Base-by-base conservation (phyloP, 2,113 vertebrate genomes). In the Leptodactylus fuscus region DNA sequence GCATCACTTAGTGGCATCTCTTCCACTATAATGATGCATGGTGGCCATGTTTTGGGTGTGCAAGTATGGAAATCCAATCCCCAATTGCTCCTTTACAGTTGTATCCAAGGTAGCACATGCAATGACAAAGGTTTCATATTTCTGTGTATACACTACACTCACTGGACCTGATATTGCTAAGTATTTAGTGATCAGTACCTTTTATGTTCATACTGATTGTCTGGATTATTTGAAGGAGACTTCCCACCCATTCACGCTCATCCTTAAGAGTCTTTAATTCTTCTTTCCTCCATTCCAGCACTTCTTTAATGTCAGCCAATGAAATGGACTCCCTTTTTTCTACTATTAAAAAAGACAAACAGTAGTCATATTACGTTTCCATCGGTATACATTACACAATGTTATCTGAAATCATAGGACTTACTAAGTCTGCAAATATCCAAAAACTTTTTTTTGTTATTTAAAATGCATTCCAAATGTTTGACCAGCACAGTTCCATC, bases 351-450 rank as follows among this genome's bases (percentile, higher is more conserved):
- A 58, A 55, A 89, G 34, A 87, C 88, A 34, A 49, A 32, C 6
- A 41, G 29, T 34, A 44, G 13, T 20, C 20, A 48, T 1, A 51
- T 51, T 53, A 20, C 7, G 18, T 32, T 49, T 41, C 48, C 16
- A 51, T 34, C 1, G n/a, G 46, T 1, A 49, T 9, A 2, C 24
- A 10, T 11, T 29, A 67, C 16, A 32, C 36, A 27, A 8, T 16
- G 36, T 22, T 53, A 32, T 1, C n/a, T n/a, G 4, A 4, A 1
- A 22, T 87, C 93, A 79, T 27, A n/a, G 13, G 0, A 77, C 93
- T 94, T 92, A 98, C 97, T 93, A 0, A 94, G 91, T 29, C 91
- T 88, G 87, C 95, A 93, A 58, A 98, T 90, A 15, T 88, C 84
- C 4, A 92, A 20, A 88, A 96, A 97, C n/a, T 87, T 87, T 0